Base-by-base conservation (phyloP, 2,888 invertebrate genomes). In the Heliconius erato region DNA sequence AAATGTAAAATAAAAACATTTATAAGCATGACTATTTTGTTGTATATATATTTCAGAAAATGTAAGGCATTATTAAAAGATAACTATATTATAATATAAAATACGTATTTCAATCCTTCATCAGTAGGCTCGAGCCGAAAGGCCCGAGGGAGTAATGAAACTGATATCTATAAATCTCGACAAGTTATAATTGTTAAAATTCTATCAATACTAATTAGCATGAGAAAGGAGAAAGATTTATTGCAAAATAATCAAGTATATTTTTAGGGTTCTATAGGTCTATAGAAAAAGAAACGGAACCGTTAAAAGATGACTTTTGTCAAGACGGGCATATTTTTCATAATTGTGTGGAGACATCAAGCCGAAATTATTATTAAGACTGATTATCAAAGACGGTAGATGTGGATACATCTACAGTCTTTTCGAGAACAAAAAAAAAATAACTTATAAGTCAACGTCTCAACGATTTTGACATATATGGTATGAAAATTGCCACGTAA, bases 111-210 rank as follows among this genome's bases (percentile, higher is more conserved):
- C 35, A 76, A 76, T 63, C 76, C 76, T 76, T 76, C 76, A 63
- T 63, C 76, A 76, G 76, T 63, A 63, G 63, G 76, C 35, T 35
- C 35, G 63, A 35, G 35, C 9, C n/a, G 40, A 35, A 35, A 7
- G 76, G 63, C 76, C 76, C 63, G 40, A 76, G 76, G 76, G 76
- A 76, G 63, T 76, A 26, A 63, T 76, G 63, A 63, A 76, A 76
- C 76, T 76, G 35, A n/a, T 54, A 54, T 40, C 40, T 40, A 76
- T 76, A 76, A 63, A 76, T 76, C 76, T 76, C 76, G 76, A 63
- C 35, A 76, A 76, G 35, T 76, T 76, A 76, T 76, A 76, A 76
- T 76, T 76, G 63, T 76, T 76, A 40, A 76, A 76, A 76, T 76
- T 76, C 35, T 26, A 76, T 76, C 76, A 76, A 63, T 63, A 76